Evolutionary conservation across 2,888 invertebrate species (phyloP), one percentile per base, ranked within the genome.

Genomic region (Lutraria lutraria): DNA sequence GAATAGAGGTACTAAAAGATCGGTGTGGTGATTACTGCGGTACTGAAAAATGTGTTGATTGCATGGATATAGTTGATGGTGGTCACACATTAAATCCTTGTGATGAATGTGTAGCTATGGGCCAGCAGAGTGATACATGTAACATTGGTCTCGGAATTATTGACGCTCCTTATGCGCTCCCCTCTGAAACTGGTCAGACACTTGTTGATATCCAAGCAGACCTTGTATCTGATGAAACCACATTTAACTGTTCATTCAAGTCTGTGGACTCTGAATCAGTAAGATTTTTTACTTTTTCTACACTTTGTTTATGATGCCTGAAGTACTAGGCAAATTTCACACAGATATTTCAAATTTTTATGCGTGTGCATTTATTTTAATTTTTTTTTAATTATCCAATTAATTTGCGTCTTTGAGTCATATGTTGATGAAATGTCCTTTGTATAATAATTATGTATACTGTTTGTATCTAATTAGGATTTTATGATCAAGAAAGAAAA

Each of bases 41-140:
- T 21, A n/a, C 21, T 10, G 19, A 83, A 31, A 29, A 52, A 0
- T 88, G 87, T 60, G 12, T 88, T 25, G 87, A 88, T n/a, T 88
- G 87, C n/a, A 63, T 10, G 0, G 83, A 29, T 52, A 63, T 72
- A 19, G 15, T n/a, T 6, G 54, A 83, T 79, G 81, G 68, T 25
- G 31, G 12, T 25, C 15, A 34, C 19, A 52, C 25, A 1, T 21
- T 53, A 13, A 84, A 88, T 63, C 10, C 29, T 0, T 88, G 87
- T 53, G 87, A 80, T n/a, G 29, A 52, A n/a, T 88, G 87, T 29
- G 52, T 25, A 52, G 43, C 29, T 19, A 4, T n/a, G 8, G 60
- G 16, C 43, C 21, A 3, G 4, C 21, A 60, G 19, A 79, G 52
- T 63, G 80, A 80, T 25, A 60, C 25, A 3, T 87, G 87, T 83